Base-by-base conservation (phyloP, 1,140 invertebrate genomes). In the Trialeurodes vaporariorum region DNA sequence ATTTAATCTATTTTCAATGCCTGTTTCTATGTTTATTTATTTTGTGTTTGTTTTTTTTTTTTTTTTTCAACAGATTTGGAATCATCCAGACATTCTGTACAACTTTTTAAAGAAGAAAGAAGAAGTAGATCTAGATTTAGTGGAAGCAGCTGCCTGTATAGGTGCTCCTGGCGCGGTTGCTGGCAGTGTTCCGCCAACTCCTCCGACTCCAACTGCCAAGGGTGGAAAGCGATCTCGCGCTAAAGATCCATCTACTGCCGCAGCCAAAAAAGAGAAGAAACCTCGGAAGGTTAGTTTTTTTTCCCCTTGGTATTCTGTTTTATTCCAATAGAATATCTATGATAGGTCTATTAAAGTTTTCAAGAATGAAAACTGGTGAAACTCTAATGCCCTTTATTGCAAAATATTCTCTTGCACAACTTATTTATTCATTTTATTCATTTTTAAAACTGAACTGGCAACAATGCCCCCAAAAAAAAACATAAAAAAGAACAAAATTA, bases 71-170 rank as follows among this genome's bases (percentile, higher is more conserved):
- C 75, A 90, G 86, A 98, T 99, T 71, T 98, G 96, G 96, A 99
- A 99, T 77, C 97, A 99, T 81, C 96, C 97, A 0, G 97, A 99
- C 80, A 90, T 98, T 63, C 77, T 99, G 27, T 95, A 94, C 75
- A 89, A 95, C 76, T 92, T 96, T 76, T 76, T 97, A 61, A 87
- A 88, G 74, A 93, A 95, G 76, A 84, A 89, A 66, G 86, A 86
- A 72, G 90, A 91, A 59, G 86, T 93, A 72, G 95, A 97, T 81
- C 84, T 96, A 71, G 94, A 97, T 80, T 79, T 80, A 76, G 86
- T 86, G 71, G 87, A 87, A 68, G 81, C 69, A 1, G 59, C 58
- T 40, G 64, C 69, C 22, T 59, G 62, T 58, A 59, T 70, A 1
- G 69, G 69, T 49, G 77, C 78, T 2, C 75, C 79, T 2, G 76